A percentile compares a stretch with the other conserved stretches of the same genome.
These are phyloP conservation scores for Lasiurus cinereus DNA, from an alignment of 2,113 vertebrate genomes.

Conservation along the genomic window DNA sequence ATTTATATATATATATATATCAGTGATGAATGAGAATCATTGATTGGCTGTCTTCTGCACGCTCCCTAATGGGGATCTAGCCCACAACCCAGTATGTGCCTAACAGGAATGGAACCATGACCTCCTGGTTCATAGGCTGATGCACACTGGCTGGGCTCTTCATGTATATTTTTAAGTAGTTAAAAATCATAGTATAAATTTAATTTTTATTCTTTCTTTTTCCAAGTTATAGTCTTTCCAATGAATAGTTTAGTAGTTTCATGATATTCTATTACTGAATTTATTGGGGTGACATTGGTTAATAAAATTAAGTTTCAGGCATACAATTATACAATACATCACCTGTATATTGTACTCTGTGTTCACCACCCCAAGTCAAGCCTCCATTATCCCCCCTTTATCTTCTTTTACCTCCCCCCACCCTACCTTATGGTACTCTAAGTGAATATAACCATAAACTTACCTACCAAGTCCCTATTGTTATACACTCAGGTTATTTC, in stretches of 20 bases:
- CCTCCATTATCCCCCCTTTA: not conserved
- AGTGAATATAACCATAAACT: not conserved
- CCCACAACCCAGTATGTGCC: too few species aligned
- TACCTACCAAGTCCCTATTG: not conserved
- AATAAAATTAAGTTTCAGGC: not conserved
- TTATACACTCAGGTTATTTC: conserved; percentile 16
- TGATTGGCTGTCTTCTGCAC: too few species aligned
- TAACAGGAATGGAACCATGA: too few species aligned
- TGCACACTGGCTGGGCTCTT: not conserved
- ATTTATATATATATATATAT: too few species aligned
- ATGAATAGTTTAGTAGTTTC: conserved; percentile 46
- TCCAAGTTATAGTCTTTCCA: not conserved
- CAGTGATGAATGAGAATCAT: too few species aligned
- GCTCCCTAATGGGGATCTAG: too few species aligned
- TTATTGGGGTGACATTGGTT: not conserved
- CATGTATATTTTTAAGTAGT: conserved; percentile 10
- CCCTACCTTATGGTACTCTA: not conserved
- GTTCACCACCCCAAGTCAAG: not conserved
- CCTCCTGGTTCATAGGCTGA: too few species aligned
- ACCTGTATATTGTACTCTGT: not conserved
- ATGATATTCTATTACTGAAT: not conserved
- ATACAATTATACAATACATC: not conserved
- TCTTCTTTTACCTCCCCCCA: not conserved
- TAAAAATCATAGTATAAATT: conserved; percentile 32
- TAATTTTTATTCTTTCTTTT: conserved; percentile 28